Conservation (phyloP, 2,113 vertebrate genomes). For the Regulus satrapa region DNA sequence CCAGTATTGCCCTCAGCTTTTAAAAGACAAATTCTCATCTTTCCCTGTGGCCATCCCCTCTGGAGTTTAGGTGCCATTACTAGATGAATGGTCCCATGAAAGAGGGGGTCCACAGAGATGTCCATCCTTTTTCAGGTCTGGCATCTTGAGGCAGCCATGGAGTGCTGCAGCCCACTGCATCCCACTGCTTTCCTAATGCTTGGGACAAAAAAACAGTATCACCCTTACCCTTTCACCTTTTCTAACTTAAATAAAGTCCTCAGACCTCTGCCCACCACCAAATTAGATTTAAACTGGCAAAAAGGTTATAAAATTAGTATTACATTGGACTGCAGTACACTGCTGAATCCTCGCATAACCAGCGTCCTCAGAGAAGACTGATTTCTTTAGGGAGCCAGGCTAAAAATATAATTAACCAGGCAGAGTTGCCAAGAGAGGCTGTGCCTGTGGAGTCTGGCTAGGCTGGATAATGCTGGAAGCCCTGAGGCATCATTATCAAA, state of each 20-base stretch:
- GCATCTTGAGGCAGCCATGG: neutral
- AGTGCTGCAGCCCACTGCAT: neutral
- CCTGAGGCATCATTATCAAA: neutral
- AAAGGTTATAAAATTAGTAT: neutral
- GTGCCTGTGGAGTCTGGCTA: neutral
- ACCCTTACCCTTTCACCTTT: neutral
- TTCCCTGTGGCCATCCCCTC: neutral
- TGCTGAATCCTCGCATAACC: neutral
- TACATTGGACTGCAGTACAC: neutral
- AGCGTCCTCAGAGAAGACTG: neutral
- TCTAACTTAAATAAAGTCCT: neutral
- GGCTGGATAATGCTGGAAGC: neutral
- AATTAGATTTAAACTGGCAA: neutral
- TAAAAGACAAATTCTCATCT: neutral
- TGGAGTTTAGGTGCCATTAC: neutral
- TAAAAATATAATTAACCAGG: neutral
- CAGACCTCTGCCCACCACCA: neutral
- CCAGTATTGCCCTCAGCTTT: accelerated
- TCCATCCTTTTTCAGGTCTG: neutral
- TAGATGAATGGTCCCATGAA: accelerated
- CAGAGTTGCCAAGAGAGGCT: neutral
- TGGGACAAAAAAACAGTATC: neutral
- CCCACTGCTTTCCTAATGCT: accelerated
- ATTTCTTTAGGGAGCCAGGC: neutral
- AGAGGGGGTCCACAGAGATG: neutral